These are phyloP conservation scores for Proterorhinus semilunaris DNA, from an alignment of 2,113 vertebrate genomes.

Conservation along the genomic window DNA sequence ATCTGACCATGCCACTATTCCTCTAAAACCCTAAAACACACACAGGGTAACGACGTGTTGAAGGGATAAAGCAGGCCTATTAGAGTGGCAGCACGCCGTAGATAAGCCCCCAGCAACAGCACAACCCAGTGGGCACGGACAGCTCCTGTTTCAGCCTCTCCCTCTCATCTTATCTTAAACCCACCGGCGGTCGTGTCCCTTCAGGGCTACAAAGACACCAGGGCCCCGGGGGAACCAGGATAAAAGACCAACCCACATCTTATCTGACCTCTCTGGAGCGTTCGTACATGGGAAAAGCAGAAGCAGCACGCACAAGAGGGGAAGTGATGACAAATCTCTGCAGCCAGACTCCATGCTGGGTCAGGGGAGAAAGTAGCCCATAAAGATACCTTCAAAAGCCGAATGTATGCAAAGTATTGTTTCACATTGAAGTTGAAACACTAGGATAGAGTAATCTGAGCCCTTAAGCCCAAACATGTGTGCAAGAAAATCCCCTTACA, in stretches of 20 bases:
- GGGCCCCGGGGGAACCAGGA: slow-evolving; percentile 11
- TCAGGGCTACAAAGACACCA: slow-evolving; percentile 15
- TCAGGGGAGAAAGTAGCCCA: slow-evolving; percentile 49
- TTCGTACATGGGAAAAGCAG: slow-evolving; percentile 31
- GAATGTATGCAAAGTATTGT: slow-evolving; percentile 8
- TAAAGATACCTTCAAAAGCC: slow-evolving; percentile 7
- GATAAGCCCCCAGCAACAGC: slow-evolving; percentile 41
- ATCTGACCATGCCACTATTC: not conserved
- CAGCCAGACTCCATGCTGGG: slow-evolving; percentile 15
- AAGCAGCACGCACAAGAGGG: slow-evolving; percentile 28
- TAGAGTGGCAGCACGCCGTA: slow-evolving; percentile 24
- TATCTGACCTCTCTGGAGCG: slow-evolving; percentile 49
- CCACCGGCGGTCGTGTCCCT: slow-evolving; percentile 33
- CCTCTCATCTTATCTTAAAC: slow-evolving; percentile 53
- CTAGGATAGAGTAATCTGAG: not conserved
- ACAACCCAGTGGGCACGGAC: slow-evolving; percentile 28
- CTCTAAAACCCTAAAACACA: slow-evolving; percentile 9
- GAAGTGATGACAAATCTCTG: slow-evolving; percentile 38
- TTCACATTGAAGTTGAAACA: slow-evolving; percentile 1
- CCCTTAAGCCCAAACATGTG: slow-evolving; percentile 8
- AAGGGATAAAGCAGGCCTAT: slow-evolving; percentile 10
- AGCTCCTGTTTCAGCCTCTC: slow-evolving; percentile 42
- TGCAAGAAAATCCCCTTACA: slow-evolving; percentile 1
- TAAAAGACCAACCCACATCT: slow-evolving; percentile 38
- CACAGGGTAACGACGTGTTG: slow-evolving; percentile 9